Evolutionary conservation across 1,140 invertebrate species (phyloP).

Genomic region (Gerris buenoi): DNA sequence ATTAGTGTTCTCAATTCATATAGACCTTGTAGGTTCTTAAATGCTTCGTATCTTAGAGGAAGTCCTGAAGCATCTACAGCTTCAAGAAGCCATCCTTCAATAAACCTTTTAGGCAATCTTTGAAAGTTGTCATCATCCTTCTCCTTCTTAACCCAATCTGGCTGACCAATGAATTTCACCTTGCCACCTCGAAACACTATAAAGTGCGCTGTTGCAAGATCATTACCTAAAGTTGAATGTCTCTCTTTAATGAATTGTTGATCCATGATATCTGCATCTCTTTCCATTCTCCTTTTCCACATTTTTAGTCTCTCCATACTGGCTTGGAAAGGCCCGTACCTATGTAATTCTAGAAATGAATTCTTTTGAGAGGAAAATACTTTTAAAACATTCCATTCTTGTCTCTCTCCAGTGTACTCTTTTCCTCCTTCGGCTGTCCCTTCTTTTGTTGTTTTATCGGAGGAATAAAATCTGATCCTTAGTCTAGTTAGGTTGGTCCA

Average conservation of each 20-base stretch:
- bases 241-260: slow-evolving; percentile 19
- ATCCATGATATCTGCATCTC: slow-evolving; percentile 2
- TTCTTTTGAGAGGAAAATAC: slow-evolving; percentile 1
- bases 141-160: slow-evolving; percentile 40
- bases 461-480: no score
- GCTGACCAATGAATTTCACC: slow-evolving; percentile 43
- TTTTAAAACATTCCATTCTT: background rate
- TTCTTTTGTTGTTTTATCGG: no score
- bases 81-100: slow-evolving; percentile 40
- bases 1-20: slow-evolving; percentile 44
- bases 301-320: background rate
- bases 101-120: slow-evolving; percentile 39
- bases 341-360: background rate
- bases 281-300: background rate
- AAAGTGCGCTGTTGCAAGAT: slow-evolving; percentile 61
- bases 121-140: slow-evolving; percentile 27
- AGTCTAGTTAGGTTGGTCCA: no score
- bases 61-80: slow-evolving; percentile 49
- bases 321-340: slow-evolving; percentile 2
- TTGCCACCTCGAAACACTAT: slow-evolving; percentile 45
- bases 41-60: slow-evolving; percentile 48
- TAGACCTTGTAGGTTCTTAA: slow-evolving; percentile 47
- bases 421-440: background rate
- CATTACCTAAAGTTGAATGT: slow-evolving; percentile 36
- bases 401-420: background rate